Conservation (phyloP, 2,113 vertebrate genomes). For the Tragulus kanchil region DNA sequence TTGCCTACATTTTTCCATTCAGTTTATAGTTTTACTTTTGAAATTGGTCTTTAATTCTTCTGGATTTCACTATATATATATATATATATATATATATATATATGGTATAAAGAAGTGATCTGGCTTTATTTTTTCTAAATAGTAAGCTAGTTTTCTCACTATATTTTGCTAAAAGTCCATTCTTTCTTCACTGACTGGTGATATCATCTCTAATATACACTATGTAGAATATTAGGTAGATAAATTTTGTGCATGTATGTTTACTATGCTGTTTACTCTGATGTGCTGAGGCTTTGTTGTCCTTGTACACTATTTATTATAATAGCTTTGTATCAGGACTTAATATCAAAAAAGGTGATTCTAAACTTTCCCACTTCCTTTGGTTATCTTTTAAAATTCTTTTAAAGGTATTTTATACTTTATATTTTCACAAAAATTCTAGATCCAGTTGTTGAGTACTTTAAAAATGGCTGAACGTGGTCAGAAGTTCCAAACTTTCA, state of each 20-base stretch:
- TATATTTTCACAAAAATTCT: background rate
- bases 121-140: background rate
- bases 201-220: background rate
- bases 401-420: background rate
- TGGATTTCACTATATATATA: background rate
- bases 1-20: background rate
- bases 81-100: background rate
- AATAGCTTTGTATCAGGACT: background rate
- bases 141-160: constrained; percentile 12
- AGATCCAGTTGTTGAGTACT: background rate
- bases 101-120: background rate
- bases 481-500: background rate
- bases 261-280: background rate
- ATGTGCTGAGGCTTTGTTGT: background rate
- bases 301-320: background rate
- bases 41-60: background rate
- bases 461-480: background rate
- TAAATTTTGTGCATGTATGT: background rate
- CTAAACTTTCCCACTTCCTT: background rate
- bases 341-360: background rate
- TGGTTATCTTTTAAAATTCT: background rate
- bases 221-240: background rate
- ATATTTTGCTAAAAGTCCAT: background rate
- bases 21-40: background rate
- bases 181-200: background rate